Evolutionary conservation across 2,113 vertebrate genomes (phyloP), one percentile per base, ranked within the genome.

Genomic region (Odontophorus gujanensis): DNA sequence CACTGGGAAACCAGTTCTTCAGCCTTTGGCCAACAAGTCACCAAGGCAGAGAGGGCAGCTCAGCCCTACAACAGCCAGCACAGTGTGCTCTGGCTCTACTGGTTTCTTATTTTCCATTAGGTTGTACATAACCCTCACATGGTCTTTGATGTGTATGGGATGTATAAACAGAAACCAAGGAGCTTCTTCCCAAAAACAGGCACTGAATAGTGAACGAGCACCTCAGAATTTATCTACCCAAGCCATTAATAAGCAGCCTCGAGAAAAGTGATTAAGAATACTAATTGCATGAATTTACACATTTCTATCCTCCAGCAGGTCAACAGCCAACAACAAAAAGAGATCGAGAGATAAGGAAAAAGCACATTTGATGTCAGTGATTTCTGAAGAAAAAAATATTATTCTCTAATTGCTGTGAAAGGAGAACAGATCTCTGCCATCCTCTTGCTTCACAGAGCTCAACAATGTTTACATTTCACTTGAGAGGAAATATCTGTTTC

Each of bases 391-490:
- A 83, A 59, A 89, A 89, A 81, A 80, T 28, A 79, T n/a, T 67
- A 61, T 90, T 90, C 93, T 84, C 62, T 92, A 95, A 92, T 78
- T 76, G 57, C 75, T 78, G 74, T 43, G 72, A 91, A 93, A 95
- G 57, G 81, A 96, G 75, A 26, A 90, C 74, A 92, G 91, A 91
- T 89, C 85, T 80, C 65, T 75, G 81, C 78, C 75, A 76, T 76
- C 76, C 17, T 53, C 79, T 73, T 81, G 77, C 80, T 90, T 79
- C 92, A 85, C 79, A 84, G 90, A 81, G 94, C 85, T 90, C 95
- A 92, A 93, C 85, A 69, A 91, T 47, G 90, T 95, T 94, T 95
- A 92, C 95, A 81, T 84, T 88, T 91, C 81, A 92, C 69, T 93
- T 47, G 53, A 92, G 85, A 94, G 73, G 76, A 92, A 89, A 85